phyloP scores from a whole-genome alignment of 2,113 vertebrate genomes.

The Xiphophorus couchianus region DNA sequence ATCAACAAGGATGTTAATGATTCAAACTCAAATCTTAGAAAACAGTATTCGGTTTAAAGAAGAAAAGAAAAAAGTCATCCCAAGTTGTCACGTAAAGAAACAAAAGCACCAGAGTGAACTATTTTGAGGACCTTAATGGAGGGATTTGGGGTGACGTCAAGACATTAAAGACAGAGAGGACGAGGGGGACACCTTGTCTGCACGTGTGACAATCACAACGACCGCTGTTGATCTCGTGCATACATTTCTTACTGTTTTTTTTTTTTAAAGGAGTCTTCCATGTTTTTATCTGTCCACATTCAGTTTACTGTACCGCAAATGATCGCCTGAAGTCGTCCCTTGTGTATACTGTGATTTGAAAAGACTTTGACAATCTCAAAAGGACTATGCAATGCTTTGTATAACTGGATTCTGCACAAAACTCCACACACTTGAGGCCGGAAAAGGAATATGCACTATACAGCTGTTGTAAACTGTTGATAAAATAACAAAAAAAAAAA shows the following conservation, averaged over 20 bases:
- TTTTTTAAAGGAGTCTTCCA: conserved; percentile 78
- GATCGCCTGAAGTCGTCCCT: conserved; percentile 48
- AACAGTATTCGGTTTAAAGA: conserved; percentile 71
- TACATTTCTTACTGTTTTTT: conserved; percentile 30
- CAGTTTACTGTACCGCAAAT: conserved; percentile 61
- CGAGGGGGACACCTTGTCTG: background rate
- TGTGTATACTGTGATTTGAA: conserved; percentile 76
- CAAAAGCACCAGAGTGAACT: conserved; percentile 52
- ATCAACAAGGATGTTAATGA: conserved; percentile 68
- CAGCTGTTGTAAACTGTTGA: conserved; percentile 28
- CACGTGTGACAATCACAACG: conserved; percentile 74
- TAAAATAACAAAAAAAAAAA: conserved; percentile 47
- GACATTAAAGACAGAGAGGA: conserved; percentile 12
- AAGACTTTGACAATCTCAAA: conserved; percentile 80
- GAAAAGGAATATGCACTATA: conserved; percentile 56
- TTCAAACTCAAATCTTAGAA: conserved; percentile 56
- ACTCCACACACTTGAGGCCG: conserved; percentile 52
- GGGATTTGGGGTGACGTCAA: conserved; percentile 37
- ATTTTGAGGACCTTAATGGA: conserved; percentile 19
- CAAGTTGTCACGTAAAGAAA: conserved; percentile 60
- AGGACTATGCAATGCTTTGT: conserved; percentile 76
- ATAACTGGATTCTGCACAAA: conserved; percentile 59
- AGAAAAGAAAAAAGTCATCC: conserved; percentile 13
- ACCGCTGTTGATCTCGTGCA: conserved; percentile 52
- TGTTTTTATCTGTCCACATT: conserved; percentile 58